These are phyloP conservation scores for Philopedon plagiatum DNA, from an alignment of 2,888 invertebrate species.

Conservation along the genomic window DNA sequence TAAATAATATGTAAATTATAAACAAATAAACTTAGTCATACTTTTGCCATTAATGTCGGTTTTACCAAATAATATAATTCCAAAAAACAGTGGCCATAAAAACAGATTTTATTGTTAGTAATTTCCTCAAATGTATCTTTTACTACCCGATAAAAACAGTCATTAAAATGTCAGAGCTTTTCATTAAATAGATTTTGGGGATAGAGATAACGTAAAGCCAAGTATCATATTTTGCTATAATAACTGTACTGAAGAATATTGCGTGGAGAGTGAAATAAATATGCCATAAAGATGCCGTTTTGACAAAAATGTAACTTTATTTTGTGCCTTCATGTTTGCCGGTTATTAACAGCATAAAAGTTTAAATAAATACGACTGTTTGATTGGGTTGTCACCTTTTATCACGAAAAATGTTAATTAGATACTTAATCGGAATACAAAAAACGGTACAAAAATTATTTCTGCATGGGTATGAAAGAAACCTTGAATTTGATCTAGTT, in stretches of 20 bases:
- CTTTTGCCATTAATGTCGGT: neutral
- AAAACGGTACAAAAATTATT: too few relatives aligned
- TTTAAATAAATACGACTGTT: neutral
- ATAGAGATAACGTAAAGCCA: constrained; percentile 27
- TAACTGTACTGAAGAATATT: constrained; percentile 27
- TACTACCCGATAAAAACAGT: constrained; percentile 36
- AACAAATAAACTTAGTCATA: neutral
- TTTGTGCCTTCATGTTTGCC: neutral
- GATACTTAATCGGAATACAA: too few relatives aligned
- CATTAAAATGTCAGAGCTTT: constrained; percentile 28
- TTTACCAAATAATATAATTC: constrained; percentile 1
- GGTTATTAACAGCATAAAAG: neutral
- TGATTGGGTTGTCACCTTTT: neutral
- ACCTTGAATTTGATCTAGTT: too few relatives aligned
- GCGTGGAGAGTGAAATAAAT: constrained; percentile 10
- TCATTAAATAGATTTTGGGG: constrained; percentile 34
- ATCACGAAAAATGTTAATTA: neutral
- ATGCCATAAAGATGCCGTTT: constrained; percentile 28
- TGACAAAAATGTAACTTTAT: constrained; percentile 2
- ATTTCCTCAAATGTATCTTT: constrained; percentile 26
- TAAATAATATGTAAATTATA: neutral
- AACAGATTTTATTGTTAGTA: constrained; percentile 21
- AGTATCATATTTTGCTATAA: constrained; percentile 27
- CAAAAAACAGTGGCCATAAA: constrained; percentile 18
- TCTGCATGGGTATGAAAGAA: too few relatives aligned